Base-by-base conservation (phyloP, 2,888 invertebrate genomes). In the Drosophila villosipedis region DNA sequence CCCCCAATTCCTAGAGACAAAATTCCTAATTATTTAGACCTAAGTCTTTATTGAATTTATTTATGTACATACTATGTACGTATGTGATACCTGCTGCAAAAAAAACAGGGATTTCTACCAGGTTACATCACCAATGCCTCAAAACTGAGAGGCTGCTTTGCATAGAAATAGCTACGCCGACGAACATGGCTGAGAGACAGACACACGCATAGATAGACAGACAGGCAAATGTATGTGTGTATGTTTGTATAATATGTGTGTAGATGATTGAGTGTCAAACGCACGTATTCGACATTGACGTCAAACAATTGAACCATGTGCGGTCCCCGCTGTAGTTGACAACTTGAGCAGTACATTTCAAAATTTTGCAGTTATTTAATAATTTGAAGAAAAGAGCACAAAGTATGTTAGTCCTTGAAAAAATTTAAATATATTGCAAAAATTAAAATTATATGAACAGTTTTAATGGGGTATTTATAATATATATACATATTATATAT, bases 221-320 rank as follows among this genome's bases (percentile, higher is more conserved):
- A 31, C 31, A 43, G 31, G 25, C 31, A 31, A 22, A 43, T 31
- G 2, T 31, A 31, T 43, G 30, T 31, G 28, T 14, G 30, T 30
- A 58, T 31, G 5, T 25, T n/a, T 39, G 30, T 41, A 57, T 16
- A 47, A 16, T 47, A 25, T 39, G 57, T 41, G 16, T 31, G 10
- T 43, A 43, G 30, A 58, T 43, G 58, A 43, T 43, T 43, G 58
- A 58, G 43, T 58, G 58, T 58, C 58, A 58, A 58, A 58, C 58
- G 43, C 58, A 58, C 58, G 43, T 58, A 58, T 58, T 43, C 58
- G 58, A 58, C 43, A 41, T 58, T 58, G 58, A 58, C 58, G 58
- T 58, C 58, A 58, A 58, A 22, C 58, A 58, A 58, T 58, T 58
- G 30, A 58, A 31, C 43, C 43, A 43, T 58, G 43, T 58, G 58